Base-by-base conservation (phyloP, 2,797 vertebrate species). In the Pogonophryne albipinna region DNA sequence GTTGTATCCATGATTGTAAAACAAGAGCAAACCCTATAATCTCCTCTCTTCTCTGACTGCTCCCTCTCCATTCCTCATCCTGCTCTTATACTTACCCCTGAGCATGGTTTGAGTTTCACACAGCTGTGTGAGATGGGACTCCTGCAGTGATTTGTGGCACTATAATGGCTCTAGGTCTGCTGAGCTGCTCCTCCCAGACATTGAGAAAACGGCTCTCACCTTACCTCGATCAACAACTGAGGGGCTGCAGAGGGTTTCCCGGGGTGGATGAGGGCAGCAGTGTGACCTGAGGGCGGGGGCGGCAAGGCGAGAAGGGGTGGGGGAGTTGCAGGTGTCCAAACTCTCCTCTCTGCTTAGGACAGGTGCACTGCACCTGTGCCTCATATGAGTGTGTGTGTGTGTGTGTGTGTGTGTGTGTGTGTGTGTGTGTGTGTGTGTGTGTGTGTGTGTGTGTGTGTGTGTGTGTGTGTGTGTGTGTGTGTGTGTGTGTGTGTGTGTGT, bases 361-460 rank as follows among this genome's bases (percentile, higher is more conserved):
- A 94, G 92, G 89, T 93, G 92, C 88, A 84, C 71, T 67, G 66
- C n/a, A n/a, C n/a, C n/a, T n/a, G n/a, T n/a, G n/a, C n/a, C 68
- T 74, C 87, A 91, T 75, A 45, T 31, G 31, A 53, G 64, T 72
- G 60, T 73, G 65, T 74, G 74, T 34, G 31, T 34, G 62, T 67
- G 38, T n/a, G 46, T 49, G n/a, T 20, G 20, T 20, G 20, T 20
- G 20, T 20, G 20, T 20, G 20, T 62, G 53, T 67, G 20, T 59
- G 56, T 62, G 65, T 59, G 62, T 56, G 68, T 10, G 31, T 60
- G 57, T 66, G 20, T 70, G 34, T 59, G 56, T 62, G 65, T 59
- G 62, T 56, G 71, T 10, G 31, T 60, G 57, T 66, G 20, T 86
- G 81, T 62, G 53, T 70, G 34, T 59, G 56, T 62, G 65, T 59